phyloP scores from a whole-genome alignment of 2,113 vertebrate genomes.

The Mirounga angustirostris region DNA sequence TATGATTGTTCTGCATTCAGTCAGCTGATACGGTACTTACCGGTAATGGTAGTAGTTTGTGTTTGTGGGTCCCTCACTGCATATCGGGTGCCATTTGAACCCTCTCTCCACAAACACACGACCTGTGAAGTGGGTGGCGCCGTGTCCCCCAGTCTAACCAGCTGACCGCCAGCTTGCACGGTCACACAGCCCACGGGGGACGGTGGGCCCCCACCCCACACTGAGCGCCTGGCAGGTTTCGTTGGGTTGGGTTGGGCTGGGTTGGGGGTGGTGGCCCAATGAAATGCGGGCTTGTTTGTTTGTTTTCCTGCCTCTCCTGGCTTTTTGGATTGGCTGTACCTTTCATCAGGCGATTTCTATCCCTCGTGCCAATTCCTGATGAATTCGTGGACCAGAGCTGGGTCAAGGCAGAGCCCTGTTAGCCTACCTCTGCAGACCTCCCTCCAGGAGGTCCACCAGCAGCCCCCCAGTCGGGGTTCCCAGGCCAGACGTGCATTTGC shows the following conservation, averaged over 20 bases:
- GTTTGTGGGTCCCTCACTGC: not conserved
- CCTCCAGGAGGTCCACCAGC: not conserved
- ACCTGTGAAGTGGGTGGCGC: not conserved
- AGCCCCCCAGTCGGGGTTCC: not conserved
- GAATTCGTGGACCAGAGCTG: not conserved
- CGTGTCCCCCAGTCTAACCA: not conserved
- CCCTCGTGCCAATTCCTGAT: not conserved
- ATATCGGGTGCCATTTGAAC: not conserved
- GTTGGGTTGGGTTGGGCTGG: not conserved
- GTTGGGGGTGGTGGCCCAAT: too few relatives aligned
- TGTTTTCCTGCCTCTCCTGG: not conserved
- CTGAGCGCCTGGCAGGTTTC: not conserved
- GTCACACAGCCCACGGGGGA: not conserved
- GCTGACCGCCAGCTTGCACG: not conserved
- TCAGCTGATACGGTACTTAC: fast-evolving
- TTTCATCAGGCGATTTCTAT: not conserved
- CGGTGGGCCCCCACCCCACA: not conserved
- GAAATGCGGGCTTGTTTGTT: too few relatives aligned
- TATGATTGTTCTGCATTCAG: not conserved
- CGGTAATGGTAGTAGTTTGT: not conserved
- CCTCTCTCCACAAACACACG: not conserved
- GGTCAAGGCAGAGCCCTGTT: not conserved
- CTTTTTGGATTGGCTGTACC: not conserved
- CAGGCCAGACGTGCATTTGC: not conserved
- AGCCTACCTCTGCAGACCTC: not conserved